Evolutionary conservation across 2,113 vertebrate genomes (phyloP).

Genomic region (Riparia riparia): DNA sequence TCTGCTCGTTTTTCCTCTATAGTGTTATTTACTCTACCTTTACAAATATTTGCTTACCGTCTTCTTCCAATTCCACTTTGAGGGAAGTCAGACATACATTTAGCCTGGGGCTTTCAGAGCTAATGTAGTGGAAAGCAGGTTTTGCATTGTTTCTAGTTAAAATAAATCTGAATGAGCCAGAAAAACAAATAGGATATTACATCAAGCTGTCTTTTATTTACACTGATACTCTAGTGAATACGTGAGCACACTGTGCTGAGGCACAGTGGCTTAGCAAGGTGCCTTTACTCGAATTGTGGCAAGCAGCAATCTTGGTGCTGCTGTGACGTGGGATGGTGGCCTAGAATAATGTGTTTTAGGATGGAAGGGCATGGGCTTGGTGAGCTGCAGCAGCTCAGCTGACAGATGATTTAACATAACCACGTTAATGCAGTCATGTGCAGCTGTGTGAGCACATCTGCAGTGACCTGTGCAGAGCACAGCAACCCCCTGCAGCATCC

Average conservation of each 20-base stretch:
- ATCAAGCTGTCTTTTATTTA: background rate
- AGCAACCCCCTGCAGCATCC: background rate
- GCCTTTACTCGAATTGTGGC: background rate
- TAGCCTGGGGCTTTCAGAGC: background rate
- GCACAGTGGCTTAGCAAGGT: background rate
- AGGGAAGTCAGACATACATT: background rate
- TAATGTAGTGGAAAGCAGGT: background rate
- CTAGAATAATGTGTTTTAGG: background rate
- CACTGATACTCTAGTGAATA: accelerated
- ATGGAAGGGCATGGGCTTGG: background rate
- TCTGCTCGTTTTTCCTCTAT: background rate
- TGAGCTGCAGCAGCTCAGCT: background rate
- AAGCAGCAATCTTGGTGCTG: background rate
- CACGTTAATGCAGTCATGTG: background rate
- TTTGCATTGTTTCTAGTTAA: background rate
- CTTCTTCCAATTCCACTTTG: background rate
- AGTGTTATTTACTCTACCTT: background rate
- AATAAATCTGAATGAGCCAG: background rate
- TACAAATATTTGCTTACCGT: background rate
- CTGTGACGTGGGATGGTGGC: background rate
- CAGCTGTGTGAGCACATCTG: background rate
- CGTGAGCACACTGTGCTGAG: accelerated
- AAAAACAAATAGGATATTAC: accelerated
- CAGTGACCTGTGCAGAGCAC: background rate
- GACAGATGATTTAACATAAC: background rate